Evolutionary conservation across 2,888 invertebrate species (phyloP).

Genomic region (Suillia variegata): DNA sequence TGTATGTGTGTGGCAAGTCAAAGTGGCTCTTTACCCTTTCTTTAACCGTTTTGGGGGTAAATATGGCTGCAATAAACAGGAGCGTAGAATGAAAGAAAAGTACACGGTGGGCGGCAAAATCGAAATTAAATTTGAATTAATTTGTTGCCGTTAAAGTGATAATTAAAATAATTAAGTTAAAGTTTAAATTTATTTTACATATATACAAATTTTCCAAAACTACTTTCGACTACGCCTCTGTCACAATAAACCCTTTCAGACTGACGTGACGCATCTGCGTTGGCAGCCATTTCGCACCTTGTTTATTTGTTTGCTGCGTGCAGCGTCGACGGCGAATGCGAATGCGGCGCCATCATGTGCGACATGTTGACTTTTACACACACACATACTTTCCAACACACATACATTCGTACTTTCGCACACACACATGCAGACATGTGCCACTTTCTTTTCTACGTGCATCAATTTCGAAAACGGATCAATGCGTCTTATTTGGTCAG

Average conservation of each 20-base stretch:
- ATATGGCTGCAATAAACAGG: too few species aligned
- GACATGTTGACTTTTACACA: neutral
- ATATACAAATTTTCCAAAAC: too few species aligned
- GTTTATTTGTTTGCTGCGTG: constrained; percentile 21
- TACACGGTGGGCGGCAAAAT: too few species aligned
- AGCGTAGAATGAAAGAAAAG: too few species aligned
- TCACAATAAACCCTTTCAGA: neutral
- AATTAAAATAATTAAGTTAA: too few species aligned
- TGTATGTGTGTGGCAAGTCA: too few species aligned
- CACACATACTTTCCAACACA: too few species aligned
- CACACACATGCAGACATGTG: neutral
- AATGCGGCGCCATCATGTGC: neutral
- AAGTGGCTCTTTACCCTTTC: neutral
- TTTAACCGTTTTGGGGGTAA: too few species aligned
- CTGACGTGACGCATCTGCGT: neutral
- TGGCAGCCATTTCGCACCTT: constrained; percentile 19
- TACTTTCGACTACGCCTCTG: too few species aligned
- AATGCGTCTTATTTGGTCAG: constrained; percentile 11
- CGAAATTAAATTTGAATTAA: too few species aligned
- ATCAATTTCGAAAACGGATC: constrained; percentile 12
- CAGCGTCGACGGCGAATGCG: neutral
- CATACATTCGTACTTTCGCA: neutral
- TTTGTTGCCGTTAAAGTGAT: too few species aligned
- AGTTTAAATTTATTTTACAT: too few species aligned
- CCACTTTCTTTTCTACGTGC: neutral